Evolutionary conservation across 2,888 invertebrate species (phyloP).

Genomic region (Scaptomyza cyrtandrae): DNA sequence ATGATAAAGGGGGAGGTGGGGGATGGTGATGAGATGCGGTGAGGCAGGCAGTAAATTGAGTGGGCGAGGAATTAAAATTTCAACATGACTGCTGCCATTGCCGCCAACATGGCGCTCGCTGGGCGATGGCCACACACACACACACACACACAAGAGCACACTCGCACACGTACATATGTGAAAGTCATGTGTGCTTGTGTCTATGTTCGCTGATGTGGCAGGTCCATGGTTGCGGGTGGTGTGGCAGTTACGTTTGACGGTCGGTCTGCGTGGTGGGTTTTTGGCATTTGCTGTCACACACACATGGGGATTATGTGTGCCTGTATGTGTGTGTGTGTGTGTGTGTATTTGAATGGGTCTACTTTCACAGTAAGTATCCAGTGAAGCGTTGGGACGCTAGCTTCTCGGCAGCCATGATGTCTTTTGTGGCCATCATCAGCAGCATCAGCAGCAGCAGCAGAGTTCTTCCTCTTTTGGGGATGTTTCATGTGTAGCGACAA

Average conservation of each 20-base stretch:
- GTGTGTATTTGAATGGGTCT: constrained; percentile 65
- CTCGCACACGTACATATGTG: constrained; percentile 19
- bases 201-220: constrained; percentile 42
- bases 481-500: constrained; percentile 39
- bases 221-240: constrained; percentile 39
- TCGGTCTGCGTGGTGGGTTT: constrained; percentile 67
- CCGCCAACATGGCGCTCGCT: constrained; percentile 63
- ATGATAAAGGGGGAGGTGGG: background rate
- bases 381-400: constrained; percentile 75
- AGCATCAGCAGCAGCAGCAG: constrained; percentile 32
- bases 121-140: constrained; percentile 59
- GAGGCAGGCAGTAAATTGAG: constrained; percentile 73
- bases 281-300: constrained; percentile 76
- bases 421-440: constrained; percentile 78
- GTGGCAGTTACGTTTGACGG: constrained; percentile 35
- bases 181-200: constrained; percentile 29
- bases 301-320: constrained; percentile 28
- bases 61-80: constrained; percentile 84
- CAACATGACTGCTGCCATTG: constrained; percentile 81
- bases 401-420: constrained; percentile 81
- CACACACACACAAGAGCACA: constrained; percentile 24
- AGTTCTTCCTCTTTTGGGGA: constrained; percentile 67
- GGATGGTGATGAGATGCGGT: background rate
- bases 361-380: constrained; percentile 66
- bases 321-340: constrained; percentile 25